Base-by-base conservation (phyloP, 2,888 invertebrate species). In the Leistus spinibarbis region DNA sequence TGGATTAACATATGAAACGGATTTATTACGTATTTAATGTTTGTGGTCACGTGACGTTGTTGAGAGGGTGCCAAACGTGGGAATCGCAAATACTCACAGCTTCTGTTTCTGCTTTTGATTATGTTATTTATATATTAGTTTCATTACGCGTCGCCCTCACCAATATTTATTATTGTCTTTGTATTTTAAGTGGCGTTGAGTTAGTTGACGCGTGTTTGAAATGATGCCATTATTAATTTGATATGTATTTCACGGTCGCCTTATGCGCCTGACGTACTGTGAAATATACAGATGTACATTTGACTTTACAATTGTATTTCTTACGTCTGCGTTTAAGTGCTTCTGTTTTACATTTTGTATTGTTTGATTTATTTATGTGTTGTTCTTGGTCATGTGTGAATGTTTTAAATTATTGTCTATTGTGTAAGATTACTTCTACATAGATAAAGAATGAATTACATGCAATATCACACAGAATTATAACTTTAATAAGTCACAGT, bases 1-100 rank as follows among this genome's bases (percentile, higher is more conserved):
- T 76, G 81, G 84, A 85, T 85, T 85, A 84, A 82, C 85, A 84
- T 85, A 84, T 83, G 84, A 84, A 85, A 85, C 84, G 83, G 84
- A 85, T 85, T 85, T 85, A 85, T 83, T 83, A 83, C 83, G 84
- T 83, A 84, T 84, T 84, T 85, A 84, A 85, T 83, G 83, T 83
- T 83, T 82, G 84, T 81, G 81, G 83, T 75, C 75, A 75, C 82
- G 81, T 80, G 81, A 82, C 83, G 20, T 79, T 80, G 79, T 80
- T 77, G 80, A 78, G 76, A 71, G 64, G 76, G 69, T 77, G 81
- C 80, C 80, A 80, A 80, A 84, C 85, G 85, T 85, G 85, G 85
- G 85, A 85, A 85, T 82, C 77, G 83, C 83, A 85, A 85, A 85
- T 82, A 84, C 77, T 79, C 76, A 63, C 77, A 54, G 40, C 69